These are phyloP conservation scores for Acanthaster planci DNA, from an alignment of 35 echinoderm and acorn worm species.

Conservation along the genomic window DNA sequence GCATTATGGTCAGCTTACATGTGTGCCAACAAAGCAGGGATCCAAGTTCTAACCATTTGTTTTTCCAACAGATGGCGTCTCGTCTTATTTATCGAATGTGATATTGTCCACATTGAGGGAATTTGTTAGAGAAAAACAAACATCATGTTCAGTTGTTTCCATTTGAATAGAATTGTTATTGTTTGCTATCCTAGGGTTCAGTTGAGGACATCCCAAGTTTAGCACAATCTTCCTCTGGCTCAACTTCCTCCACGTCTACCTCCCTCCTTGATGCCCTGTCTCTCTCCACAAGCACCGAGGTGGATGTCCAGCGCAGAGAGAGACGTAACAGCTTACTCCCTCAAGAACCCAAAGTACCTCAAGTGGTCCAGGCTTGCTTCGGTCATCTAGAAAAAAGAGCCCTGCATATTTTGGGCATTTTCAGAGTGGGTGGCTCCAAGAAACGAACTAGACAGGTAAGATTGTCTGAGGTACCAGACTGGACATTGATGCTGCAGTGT, in stretches of 20 bases:
- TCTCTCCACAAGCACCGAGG: slow-evolving; percentile 59
- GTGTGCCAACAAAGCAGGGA: no score
- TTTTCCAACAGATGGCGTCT: no score
- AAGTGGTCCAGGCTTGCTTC: slow-evolving; percentile 84
- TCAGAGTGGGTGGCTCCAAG: slow-evolving; percentile 95
- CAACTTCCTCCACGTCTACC: slow-evolving; percentile 42
- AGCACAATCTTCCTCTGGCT: not conserved
- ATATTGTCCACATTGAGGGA: no score
- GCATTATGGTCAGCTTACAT: no score
- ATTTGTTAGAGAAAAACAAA: no score
- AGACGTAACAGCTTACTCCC: slow-evolving; percentile 72
- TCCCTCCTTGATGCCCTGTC: slow-evolving; percentile 69
- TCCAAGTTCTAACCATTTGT: no score
- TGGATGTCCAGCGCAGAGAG: slow-evolving; percentile 64
- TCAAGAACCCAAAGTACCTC: slow-evolving; percentile 77
- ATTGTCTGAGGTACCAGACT: not conserved
- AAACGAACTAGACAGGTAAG: slow-evolving; percentile 94
- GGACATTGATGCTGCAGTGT: no score
- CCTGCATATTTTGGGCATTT: slow-evolving; percentile 81
- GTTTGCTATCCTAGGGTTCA: not conserved
- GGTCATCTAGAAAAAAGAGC: slow-evolving; percentile 78
- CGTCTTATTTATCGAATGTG: no score
- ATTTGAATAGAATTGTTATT: no score
- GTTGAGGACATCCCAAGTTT: slow-evolving; percentile 4
- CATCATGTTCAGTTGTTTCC: no score